phyloP scores from a whole-genome alignment of 2,888 invertebrate genomes.

The Hirtodrosophila histrioides region DNA sequence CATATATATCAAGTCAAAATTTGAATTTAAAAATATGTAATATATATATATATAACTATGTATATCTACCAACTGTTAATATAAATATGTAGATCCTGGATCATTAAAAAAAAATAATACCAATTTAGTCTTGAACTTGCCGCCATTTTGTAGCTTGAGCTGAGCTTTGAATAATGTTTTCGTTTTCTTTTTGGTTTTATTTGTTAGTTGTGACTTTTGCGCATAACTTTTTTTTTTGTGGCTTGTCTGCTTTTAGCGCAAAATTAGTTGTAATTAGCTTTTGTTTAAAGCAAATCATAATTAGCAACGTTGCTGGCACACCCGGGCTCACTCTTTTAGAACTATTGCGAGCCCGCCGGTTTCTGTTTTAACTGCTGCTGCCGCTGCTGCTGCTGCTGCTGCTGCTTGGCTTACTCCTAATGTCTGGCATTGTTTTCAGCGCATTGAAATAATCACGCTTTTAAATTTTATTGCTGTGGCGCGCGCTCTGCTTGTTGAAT shows the following conservation, averaged over 20 bases:
- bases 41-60: no score
- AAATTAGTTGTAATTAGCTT: constrained; percentile 71
- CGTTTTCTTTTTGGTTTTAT: not conserved
- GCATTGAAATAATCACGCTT: constrained; percentile 70
- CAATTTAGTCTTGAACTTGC: no score
- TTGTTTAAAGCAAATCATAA: constrained; percentile 67
- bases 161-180: not conserved
- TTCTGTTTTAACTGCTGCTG: constrained; percentile 1
- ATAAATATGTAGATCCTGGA: no score
- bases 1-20: no score
- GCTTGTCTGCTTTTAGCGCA: constrained; percentile 32
- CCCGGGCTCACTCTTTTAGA: constrained; percentile 1
- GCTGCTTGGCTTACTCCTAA: constrained; percentile 18
- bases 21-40: no score
- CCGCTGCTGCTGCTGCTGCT: constrained; percentile 18
- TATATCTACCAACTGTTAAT: no score
- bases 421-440: constrained; percentile 28
- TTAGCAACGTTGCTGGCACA: constrained; percentile 34
- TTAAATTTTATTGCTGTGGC: constrained; percentile 69
- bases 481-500: constrained; percentile 60
- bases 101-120: no score
- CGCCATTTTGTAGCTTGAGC: no score
- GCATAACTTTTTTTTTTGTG: not conserved
- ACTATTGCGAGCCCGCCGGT: constrained; percentile 4
- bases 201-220: not conserved